These are phyloP conservation scores for Mionectes olivaceus DNA, from an alignment of 2,797 vertebrate species.

Conservation along the genomic window DNA sequence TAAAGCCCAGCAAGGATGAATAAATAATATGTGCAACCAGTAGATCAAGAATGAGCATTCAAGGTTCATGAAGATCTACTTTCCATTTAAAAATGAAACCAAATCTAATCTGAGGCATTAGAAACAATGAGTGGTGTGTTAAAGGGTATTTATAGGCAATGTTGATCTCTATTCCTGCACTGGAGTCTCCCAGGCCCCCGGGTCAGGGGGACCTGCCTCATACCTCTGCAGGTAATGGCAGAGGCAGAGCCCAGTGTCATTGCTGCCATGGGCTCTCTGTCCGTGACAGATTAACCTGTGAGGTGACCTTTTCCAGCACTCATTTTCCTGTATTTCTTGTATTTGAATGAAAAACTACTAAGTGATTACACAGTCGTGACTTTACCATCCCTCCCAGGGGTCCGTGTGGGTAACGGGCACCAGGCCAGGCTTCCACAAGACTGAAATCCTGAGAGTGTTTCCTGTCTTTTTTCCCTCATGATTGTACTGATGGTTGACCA, in stretches of 20 bases:
- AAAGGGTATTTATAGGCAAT: neutral
- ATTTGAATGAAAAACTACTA: rapidly evolving
- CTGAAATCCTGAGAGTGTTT: neutral
- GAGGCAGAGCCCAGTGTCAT: neutral
- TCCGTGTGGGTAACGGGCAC: rapidly evolving
- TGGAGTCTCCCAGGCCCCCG: neutral
- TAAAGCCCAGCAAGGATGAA: neutral
- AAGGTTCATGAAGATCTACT: constrained; percentile 21
- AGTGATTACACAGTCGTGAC: rapidly evolving
- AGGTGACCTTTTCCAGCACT: neutral
- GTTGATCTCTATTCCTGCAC: neutral
- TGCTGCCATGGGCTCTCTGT: neutral
- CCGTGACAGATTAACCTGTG: neutral
- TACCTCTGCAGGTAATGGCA: neutral
- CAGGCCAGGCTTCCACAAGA: neutral
- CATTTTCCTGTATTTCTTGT: rapidly evolving
- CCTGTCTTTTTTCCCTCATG: neutral
- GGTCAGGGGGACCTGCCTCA: neutral
- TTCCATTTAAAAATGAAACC: constrained; percentile 19
- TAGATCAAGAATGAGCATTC: neutral
- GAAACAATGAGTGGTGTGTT: neutral
- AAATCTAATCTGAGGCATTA: neutral
- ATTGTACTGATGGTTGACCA: neutral
- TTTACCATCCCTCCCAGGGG: neutral
- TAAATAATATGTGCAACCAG: neutral